Evolutionary conservation across 2,113 vertebrate genomes (phyloP).

Genomic region (Datnioides undecimradiatus): DNA sequence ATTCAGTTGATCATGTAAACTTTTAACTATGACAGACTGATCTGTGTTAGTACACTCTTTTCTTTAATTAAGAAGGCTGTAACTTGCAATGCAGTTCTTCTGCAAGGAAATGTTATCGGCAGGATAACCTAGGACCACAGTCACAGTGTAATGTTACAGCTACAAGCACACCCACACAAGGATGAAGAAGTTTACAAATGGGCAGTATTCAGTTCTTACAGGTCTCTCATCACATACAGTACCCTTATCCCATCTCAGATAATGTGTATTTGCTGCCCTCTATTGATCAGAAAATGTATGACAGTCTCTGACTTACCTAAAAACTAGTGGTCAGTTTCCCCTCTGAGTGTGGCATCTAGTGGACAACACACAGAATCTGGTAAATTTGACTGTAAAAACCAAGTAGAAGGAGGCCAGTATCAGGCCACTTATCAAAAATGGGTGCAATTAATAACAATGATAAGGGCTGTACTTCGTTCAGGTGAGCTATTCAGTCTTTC

Average conservation of each 20-base stretch:
- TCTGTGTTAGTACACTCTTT: background rate
- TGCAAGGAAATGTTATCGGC: background rate
- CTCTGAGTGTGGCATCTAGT: conserved; percentile 90
- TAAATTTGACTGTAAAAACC: background rate
- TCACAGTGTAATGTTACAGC: background rate
- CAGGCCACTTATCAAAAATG: background rate
- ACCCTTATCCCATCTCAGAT: background rate
- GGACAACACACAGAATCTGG: conserved; percentile 69
- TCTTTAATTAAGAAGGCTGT: background rate
- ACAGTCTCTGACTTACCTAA: background rate
- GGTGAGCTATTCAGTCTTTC: background rate
- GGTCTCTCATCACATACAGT: background rate
- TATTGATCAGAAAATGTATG: conserved; percentile 27
- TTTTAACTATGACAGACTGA: background rate
- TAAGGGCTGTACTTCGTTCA: background rate
- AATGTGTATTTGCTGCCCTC: conserved; percentile 64
- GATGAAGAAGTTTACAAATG: background rate
- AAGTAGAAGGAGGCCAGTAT: background rate
- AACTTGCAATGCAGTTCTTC: background rate
- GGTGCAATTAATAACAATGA: background rate
- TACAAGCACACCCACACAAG: background rate
- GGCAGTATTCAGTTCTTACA: background rate
- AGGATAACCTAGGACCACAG: background rate
- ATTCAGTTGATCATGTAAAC: background rate
- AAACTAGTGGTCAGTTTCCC: conserved; percentile 25